phyloP scores from a whole-genome alignment of 2,888 invertebrate genomes.

The Macaria liturata region DNA sequence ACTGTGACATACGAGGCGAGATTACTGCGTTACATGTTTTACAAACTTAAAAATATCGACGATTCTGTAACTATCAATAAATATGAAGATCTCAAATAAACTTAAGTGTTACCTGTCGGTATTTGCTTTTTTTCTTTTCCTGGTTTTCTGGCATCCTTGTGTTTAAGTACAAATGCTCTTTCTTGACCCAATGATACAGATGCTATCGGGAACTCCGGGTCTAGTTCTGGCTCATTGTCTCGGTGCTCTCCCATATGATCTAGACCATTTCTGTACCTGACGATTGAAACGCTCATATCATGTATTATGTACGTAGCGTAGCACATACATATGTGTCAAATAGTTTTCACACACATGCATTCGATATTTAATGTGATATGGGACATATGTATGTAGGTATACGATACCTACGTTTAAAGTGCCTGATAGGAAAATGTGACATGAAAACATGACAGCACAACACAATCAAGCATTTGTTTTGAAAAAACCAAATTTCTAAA shows the following conservation, averaged over 20 bases:
- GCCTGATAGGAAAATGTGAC: too few species aligned
- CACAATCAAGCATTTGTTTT: too few species aligned
- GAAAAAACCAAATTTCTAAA: too few species aligned
- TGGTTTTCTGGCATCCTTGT: slow-evolving; percentile 80
- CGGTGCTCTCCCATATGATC: slow-evolving; percentile 89
- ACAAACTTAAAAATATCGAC: slow-evolving; percentile 85
- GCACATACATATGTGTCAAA: too few species aligned
- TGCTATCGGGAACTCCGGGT: slow-evolving; percentile 84
- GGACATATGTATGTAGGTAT: too few species aligned
- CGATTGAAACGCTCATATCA: too few species aligned
- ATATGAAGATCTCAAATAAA: slow-evolving; percentile 79
- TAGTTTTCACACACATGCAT: too few species aligned
- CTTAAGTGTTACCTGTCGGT: slow-evolving; percentile 60
- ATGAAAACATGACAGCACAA: too few species aligned
- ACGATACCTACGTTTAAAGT: too few species aligned
- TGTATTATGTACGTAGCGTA: too few species aligned
- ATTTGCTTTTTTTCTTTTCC: slow-evolving; percentile 69
- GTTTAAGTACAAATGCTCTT: slow-evolving; percentile 86
- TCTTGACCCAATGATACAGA: slow-evolving; percentile 86
- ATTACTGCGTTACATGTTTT: slow-evolving; percentile 90
- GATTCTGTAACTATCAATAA: slow-evolving; percentile 79
- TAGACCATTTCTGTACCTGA: slow-evolving; percentile 86
- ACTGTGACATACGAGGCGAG: slow-evolving; percentile 96
- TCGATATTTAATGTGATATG: too few species aligned
- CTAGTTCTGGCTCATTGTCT: slow-evolving; percentile 87